phyloP scores from a whole-genome alignment of 2,797 vertebrate species.

The Tadarida brasiliensis region DNA sequence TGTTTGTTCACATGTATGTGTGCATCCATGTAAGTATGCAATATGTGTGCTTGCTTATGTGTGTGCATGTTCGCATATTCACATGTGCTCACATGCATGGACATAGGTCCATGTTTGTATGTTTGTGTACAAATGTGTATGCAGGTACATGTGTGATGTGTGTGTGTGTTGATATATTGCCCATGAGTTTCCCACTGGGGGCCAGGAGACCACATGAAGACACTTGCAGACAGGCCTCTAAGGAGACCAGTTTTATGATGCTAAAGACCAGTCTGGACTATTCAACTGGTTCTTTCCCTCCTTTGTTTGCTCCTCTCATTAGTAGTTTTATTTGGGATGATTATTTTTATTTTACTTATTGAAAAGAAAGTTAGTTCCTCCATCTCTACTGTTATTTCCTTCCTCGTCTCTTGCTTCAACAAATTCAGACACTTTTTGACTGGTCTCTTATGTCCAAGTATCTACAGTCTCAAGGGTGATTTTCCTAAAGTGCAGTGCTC shows the following conservation, averaged over 20 bases:
- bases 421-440: neutral
- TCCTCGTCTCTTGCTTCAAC: neutral
- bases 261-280: neutral
- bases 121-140: neutral
- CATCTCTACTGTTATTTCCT: neutral
- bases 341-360: constrained; percentile 59
- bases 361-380: neutral
- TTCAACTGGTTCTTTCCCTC: neutral
- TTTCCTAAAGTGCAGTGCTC: neutral
- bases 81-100: neutral
- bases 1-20: neutral
- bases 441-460: neutral
- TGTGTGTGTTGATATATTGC: neutral
- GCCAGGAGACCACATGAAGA: neutral
- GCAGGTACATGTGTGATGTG: neutral
- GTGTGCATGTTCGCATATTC: neutral
- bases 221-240: neutral
- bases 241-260: neutral
- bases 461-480: neutral
- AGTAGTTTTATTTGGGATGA: neutral
- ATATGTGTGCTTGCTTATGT: neutral
- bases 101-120: neutral
- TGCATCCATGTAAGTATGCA: neutral
- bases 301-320: neutral
- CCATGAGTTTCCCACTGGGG: neutral